Base-by-base conservation (phyloP, 2,797 vertebrate species). In the Dipus sagitta region DNA sequence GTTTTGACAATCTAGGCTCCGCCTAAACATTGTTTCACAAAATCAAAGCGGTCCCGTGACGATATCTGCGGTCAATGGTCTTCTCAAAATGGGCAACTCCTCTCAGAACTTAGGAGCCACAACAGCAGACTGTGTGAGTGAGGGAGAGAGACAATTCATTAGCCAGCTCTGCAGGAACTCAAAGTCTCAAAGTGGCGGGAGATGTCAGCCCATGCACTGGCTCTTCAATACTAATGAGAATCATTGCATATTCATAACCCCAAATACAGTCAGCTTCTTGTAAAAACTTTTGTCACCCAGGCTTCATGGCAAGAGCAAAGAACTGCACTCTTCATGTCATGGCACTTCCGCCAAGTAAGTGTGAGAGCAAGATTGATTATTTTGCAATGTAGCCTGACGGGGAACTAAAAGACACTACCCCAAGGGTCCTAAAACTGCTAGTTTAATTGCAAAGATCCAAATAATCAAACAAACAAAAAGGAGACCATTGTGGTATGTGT, bases 291-390 rank as follows among this genome's bases (percentile, higher is more conserved):
- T 98, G 98, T 98, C 98, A 98, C 98, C 80, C 96, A 96, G 97
- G 96, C 98, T 98, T 97, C 98, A 97, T 93, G 95, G 98, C 96
- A 97, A 98, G 97, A 98, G 98, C 96, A 98, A 98, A 98, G 98
- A 98, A 97, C 97, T 96, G 95, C 98, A 98, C 98, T 98, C 97
- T 97, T 97, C 87, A 4, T 97, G 97, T 97, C 90, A n/a, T 91
- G 97, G 97, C 97, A 98, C 98, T 98, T 98, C 97, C 97, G 96
- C 98, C 98, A 97, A 98, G 97, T 97, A 96, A 97, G 96, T 20
- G 28, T 96, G 97, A 98, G 98, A 98, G 96, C 97, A 99, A 99
- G 99, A 99, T 99, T 99, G 99, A 99, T 99, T 99, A 99, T 99
- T 99, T 99, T 98, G 98, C 99, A 98, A 98, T 91, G 62, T 98